Evolutionary conservation across 2,113 vertebrate genomes (phyloP), one percentile per base, ranked within the genome.

Genomic region (Scophthalmus maximus): DNA sequence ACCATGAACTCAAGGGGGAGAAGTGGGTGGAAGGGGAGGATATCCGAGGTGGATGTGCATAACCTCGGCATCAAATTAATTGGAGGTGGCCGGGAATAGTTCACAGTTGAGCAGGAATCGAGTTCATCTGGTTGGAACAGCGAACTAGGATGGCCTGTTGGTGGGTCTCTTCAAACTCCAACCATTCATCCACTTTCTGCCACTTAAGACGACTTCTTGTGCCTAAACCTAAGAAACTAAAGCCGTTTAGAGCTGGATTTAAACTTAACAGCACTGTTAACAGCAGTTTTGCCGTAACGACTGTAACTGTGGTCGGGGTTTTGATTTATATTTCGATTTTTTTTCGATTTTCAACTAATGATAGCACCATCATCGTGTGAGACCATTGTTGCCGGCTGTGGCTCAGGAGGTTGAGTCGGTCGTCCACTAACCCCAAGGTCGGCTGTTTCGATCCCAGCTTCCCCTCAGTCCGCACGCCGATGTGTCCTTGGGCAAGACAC

Each of bases 61-160:
- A 82, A 91, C 85, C 88, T 86, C 59, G 10, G 65, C 32, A n/a
- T 63, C 14, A 36, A 83, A 81, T 83, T 79, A 87, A 89, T 87
- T 79, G 42, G 53, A 68, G 66, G 30, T 36, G 59, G 57, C 34
- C 64, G 61, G 46, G 34, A 87, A 74, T 3, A 50, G 66, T 49
- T 53, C 51, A 11, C 59, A 20, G 18, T 49, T 71, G 76, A 67
- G 71, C 68, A 60, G 57, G 51, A 34, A 51, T 22, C 12, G 34
- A 40, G 46, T 69, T 77, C 66, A 74, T 78, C 40, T 11, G 25
- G 46, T 20, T 46, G 47, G 40, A 51, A 55, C 22, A 46, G 32
- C 44, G 38, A 32, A 63, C 61, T 14, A 20, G 26, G 32, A 26
- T 8, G 27, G 52, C n/a, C 49, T 58, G 52, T 34, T 69, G 68